These are phyloP conservation scores for Lagodon rhomboides DNA, from an alignment of 2,797 vertebrate species.

Conservation along the genomic window DNA sequence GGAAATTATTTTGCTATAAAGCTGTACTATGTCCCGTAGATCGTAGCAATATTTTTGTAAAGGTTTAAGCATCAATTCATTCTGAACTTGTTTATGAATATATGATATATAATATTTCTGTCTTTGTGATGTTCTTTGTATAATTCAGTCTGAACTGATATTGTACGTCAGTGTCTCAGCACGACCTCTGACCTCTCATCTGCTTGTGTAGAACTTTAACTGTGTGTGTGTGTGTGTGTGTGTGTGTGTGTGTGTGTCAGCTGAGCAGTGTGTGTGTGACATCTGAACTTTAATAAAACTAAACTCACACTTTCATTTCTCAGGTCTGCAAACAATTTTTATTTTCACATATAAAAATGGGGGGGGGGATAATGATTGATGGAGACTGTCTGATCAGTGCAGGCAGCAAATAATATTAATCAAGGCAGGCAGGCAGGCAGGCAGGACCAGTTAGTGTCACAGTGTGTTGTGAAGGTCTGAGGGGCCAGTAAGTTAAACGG, in stretches of 20 bases:
- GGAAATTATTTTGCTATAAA: conserved; percentile 25
- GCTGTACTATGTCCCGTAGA: background rate
- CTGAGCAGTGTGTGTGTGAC: conserved; percentile 1
- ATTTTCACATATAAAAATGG: background rate
- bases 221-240: conserved; percentile 10
- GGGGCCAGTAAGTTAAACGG: no score
- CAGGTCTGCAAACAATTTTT: background rate
- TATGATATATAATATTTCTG: background rate
- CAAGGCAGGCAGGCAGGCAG: no score
- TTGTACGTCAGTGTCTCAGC: conserved; percentile 10
- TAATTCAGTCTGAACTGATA: background rate
- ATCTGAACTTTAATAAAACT: conserved; percentile 46
- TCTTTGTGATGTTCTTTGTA: conserved; percentile 22
- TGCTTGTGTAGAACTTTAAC: conserved; percentile 8
- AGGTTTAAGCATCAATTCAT: conserved; percentile 26
- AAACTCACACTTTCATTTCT: background rate
- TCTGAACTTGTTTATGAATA: background rate
- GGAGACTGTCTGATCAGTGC: no score
- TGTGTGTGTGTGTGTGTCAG: conserved; percentile 18
- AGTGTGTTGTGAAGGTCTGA: no score
- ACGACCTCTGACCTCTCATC: conserved; percentile 46
- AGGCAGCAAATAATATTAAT: no score
- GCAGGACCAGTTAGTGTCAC: no score
- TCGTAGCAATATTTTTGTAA: conserved; percentile 65
- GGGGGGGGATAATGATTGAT: no score